phyloP scores from a whole-genome alignment of 2,797 vertebrate genomes.

The Rhabdophis nuchalis region DNA sequence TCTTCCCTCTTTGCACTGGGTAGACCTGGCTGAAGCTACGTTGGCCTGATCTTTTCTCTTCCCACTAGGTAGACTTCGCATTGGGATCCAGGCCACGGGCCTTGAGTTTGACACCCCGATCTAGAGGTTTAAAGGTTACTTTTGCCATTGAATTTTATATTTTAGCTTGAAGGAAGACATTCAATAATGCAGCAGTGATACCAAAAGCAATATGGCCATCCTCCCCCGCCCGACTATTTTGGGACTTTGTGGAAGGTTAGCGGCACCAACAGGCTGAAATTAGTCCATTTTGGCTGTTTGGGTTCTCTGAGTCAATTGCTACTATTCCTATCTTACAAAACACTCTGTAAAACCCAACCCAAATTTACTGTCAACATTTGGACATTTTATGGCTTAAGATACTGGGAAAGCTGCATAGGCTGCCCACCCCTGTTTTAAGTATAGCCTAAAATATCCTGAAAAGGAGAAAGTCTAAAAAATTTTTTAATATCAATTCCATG shows the following conservation, averaged over 20 bases:
- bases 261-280: background rate
- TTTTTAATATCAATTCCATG: slow-evolving; percentile 57
- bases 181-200: background rate
- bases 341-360: background rate
- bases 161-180: background rate
- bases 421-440: background rate
- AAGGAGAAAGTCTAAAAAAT: slow-evolving; percentile 40
- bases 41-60: too few species aligned
- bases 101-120: too few species aligned
- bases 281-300: background rate
- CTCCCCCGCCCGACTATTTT: background rate
- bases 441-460: slow-evolving; percentile 42
- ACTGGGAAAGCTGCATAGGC: background rate
- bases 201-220: background rate
- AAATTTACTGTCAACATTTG: background rate
- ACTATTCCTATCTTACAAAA: background rate
- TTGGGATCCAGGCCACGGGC: too few species aligned
- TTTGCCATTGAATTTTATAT: background rate
- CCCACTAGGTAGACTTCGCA: too few species aligned
- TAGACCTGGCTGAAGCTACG: too few species aligned
- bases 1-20: too few species aligned
- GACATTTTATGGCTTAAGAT: background rate
- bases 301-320: background rate
- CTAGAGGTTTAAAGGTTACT: background rate
- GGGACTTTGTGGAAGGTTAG: background rate